Evolutionary conservation across 1,140 invertebrate genomes (phyloP).

Genomic region (Mamestra configurata): DNA sequence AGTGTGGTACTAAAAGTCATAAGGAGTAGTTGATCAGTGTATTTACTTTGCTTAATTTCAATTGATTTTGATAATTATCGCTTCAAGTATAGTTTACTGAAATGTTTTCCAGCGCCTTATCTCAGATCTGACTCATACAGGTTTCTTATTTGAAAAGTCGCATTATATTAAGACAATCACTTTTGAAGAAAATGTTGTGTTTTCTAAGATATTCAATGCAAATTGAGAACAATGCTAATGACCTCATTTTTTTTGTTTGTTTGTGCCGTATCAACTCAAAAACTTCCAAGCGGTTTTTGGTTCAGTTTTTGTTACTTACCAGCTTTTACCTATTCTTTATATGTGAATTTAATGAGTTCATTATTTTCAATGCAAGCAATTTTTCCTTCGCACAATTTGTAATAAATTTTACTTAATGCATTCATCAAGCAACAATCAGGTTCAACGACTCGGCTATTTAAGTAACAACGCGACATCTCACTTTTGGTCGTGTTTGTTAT

Average conservation of each 20-base stretch:
- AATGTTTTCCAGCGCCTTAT: too few species aligned
- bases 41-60: too few species aligned
- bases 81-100: too few species aligned
- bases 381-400: neutral
- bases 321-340: neutral
- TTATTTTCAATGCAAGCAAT: neutral
- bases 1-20: neutral
- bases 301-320: neutral
- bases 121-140: too few species aligned
- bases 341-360: neutral
- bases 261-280: neutral
- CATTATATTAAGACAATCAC: neutral
- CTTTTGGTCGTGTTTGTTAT: conserved; percentile 62
- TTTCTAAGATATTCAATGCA: neutral
- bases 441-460: conserved; percentile 70
- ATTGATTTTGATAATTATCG: neutral
- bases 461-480: conserved; percentile 64
- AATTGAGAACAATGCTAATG: neutral
- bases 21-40: neutral
- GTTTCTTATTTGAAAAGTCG: neutral
- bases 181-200: neutral
- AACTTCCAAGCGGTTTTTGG: neutral
- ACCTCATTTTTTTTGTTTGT: neutral
- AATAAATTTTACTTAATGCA: conserved; percentile 39
- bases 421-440: conserved; percentile 63